Conservation (phyloP, 23 tunicate genomes). For the Ciona savignyi region DNA sequence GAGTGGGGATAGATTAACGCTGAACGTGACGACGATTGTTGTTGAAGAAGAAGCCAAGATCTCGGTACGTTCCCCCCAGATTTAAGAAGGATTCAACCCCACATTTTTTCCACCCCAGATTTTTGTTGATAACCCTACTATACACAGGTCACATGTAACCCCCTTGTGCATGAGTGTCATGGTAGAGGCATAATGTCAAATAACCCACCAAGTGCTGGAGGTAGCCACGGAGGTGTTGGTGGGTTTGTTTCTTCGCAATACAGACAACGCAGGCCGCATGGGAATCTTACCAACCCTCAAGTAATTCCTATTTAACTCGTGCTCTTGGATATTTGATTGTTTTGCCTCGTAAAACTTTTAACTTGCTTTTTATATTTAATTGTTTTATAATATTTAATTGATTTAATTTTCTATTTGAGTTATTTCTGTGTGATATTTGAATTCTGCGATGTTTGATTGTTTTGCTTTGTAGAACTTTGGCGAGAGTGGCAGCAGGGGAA, state of each 20-base stretch:
- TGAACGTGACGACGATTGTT: background rate
- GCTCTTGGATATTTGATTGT: no score
- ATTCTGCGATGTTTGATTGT: no score
- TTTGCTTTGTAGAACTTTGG: constrained; percentile 20
- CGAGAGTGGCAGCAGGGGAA: constrained; percentile 10
- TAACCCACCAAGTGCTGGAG: constrained; percentile 7
- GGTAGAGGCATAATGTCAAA: background rate
- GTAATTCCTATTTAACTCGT: no score
- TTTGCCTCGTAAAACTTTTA: no score
- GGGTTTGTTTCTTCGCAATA: background rate
- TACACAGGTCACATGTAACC: constrained; percentile 17
- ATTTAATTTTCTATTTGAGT: no score
- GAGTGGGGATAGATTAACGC: constrained; percentile 6
- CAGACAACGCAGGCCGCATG: constrained; percentile 12
- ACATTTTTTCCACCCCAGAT: background rate
- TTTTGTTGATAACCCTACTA: background rate
- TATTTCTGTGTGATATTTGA: no score
- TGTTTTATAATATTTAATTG: no score
- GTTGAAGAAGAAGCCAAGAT: constrained; percentile 15
- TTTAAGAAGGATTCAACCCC: background rate
- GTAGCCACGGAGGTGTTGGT: constrained; percentile 28
- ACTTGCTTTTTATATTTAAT: no score
- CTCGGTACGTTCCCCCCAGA: background rate
- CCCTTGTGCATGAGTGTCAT: constrained; percentile 7
- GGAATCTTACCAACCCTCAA: constrained; percentile 3